Base-by-base conservation (phyloP, 2,113 vertebrate species). In the Cynocephalus volans region DNA sequence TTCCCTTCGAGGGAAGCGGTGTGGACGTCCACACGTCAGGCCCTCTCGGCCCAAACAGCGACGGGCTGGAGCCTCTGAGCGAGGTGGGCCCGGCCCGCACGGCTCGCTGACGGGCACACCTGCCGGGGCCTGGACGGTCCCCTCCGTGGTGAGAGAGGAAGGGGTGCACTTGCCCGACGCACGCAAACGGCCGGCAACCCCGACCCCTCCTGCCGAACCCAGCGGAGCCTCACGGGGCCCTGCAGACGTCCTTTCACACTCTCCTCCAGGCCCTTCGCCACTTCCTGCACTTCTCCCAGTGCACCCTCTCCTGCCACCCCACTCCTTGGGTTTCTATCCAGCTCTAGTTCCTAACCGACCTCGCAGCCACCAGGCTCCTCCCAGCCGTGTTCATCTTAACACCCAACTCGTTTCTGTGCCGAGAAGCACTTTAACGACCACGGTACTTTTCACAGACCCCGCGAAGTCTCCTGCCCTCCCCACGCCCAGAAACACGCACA, bases 281-380 rank as follows among this genome's bases (percentile, higher is more conserved):
- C 31, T 15, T 28, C 28, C 75, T 21, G 4, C 12, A 2, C 6
- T 5, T 18, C 15, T 15, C 48, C 64, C 70, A 26, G 0, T 0
- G 45, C 52, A 9, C 21, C 69, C 84, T 84, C 28, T 13, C n/a
- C 31, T 0, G 64, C 8, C 60, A 28, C 79, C 45, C 5, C 19
- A 12, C 31, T 15, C 31, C 65, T 31, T 1, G 70, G 73, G 28
- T 75, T 75, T 69, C 64, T 8, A 5, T 24, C 64, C 13, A 41
- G 85, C 48, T 72, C 65, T 21, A 14, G 58, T 85, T 45, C 73
- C 54, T 62, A 77, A 33, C 79, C 31, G 8, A 84, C 12, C 76
- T 72, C 76, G n/a, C 15, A 23, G 48, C 26, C 45, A 26, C 19
- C 73, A 70, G 64, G 33, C 56, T 69, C 65, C 52, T 91, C 75